Evolutionary conservation across 1,140 invertebrate species (phyloP), one percentile per base, ranked within the genome.

Genomic region (Drosophila kanapiae): DNA sequence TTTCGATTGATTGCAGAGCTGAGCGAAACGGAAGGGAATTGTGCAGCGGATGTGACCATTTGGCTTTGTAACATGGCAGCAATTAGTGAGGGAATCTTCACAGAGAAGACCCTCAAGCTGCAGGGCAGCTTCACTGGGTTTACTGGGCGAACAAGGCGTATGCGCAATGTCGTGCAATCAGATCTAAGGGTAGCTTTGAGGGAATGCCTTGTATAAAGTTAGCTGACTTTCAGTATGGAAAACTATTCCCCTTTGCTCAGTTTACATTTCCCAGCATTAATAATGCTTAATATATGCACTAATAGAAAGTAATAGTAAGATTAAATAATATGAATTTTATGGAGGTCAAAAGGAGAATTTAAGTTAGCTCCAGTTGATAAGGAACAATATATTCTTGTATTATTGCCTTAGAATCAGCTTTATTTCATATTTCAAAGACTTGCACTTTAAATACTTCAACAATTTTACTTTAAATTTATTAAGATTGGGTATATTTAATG

Each of bases 1-100:
- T 74, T 74, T 74, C 70, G 43, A 72, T 72, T 72, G 70, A 74
- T 74, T 48, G 70, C 42, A 51, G 45, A 16, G 45, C 51, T 33
- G 27, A 38, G 49, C 64, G 48, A 29, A 42, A 16, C 58, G 57
- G 49, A 77, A 75, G 62, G 62, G 62, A 59, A 45, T 31, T 57
- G 37, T 43, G 71, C 45, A 75, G 56, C 85, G 84, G 84, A 87
- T 84, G 84, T 78, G 80, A 69, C 80, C 83, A 64, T 79, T 86
- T 68, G 70, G 31, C 68, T 64, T 65, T 56, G 68, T 65, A 68
- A 67, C 62, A 80, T 79, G 62, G 70, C 53, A 49, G 80, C 84
- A 87, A 87, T 88, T 80, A 87, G 76, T 69, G 67, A 29, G 59
- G 68, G 68, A 76, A 33, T 58, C 60, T 76, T 76, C 51, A 51